Base-by-base conservation (phyloP, 2,888 invertebrate genomes). In the Heteromurus nitidus region DNA sequence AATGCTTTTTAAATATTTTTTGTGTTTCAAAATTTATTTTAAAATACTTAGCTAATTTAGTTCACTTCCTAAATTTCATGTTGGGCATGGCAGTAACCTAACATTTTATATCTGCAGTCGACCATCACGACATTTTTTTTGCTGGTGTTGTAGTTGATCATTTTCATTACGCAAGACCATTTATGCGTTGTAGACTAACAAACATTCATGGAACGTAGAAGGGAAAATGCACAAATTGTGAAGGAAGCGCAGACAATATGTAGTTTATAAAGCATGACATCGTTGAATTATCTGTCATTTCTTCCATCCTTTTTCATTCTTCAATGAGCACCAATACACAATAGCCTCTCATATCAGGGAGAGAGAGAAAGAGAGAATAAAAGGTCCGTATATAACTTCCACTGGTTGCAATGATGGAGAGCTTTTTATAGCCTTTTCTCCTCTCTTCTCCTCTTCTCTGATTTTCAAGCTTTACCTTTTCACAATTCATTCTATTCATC, bases 311-410 rank as follows among this genome's bases (percentile, higher is more conserved):
- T 70, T 53, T 70, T 70, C 60, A 58, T 70, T 42, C 70, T 58
- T 42, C 70, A 58, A 24, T 70, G 58, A 72, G 36, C 72, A 60
- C 28, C 18, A 22, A 13, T 60, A 28, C 58, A 70, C 70, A 72
- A 60, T 72, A 60, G 72, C 58, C 72, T 47, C n/a, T 44, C 60
- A 44, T 70, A 36, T 30, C 18, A 47, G 16, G n/a, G n/a, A 16
- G 47, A 67, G 67, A 67, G 58, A 55, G 58, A 24, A 24, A n/a
- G n/a, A n/a, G n/a, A n/a, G n/a, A n/a, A n/a, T n/a, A n/a, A n/a
- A n/a, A n/a, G n/a, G n/a, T n/a, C n/a, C 13, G 60, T 58, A 44
- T n/a, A n/a, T 60, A 72, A 72, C 53, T 60, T 72, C 55, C 26
- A 44, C 30, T 42, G 70, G 58, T 44, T 58, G 22, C 70, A 16